Evolutionary conservation across 2,113 vertebrate species (phyloP).

Genomic region (Neolamprologus longior): DNA sequence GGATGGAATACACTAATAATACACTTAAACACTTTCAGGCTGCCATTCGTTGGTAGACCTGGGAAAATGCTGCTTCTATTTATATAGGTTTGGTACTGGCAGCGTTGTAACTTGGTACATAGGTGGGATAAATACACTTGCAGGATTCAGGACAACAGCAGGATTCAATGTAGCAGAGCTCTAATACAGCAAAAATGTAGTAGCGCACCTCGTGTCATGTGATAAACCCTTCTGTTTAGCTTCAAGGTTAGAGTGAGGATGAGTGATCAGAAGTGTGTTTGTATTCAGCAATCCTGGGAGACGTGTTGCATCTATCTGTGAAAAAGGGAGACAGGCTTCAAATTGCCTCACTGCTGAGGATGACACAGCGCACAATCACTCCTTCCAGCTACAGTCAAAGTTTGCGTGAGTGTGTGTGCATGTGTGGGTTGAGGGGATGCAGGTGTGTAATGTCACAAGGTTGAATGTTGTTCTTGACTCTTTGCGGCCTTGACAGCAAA

Average conservation of each 20-base stretch:
- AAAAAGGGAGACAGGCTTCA: conserved; percentile 37
- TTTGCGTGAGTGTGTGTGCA: background rate
- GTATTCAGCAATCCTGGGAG: conserved; percentile 34
- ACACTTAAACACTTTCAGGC: background rate
- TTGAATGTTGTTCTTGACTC: conserved; percentile 20
- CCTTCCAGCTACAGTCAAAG: conserved; percentile 22
- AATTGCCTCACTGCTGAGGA: conserved; percentile 28
- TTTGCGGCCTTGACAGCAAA: background rate
- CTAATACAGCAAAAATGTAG: background rate
- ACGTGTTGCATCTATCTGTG: conserved; percentile 27
- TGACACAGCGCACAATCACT: conserved; percentile 38
- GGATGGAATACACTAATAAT: background rate
- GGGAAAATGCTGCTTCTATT: background rate
- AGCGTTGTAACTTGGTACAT: background rate
- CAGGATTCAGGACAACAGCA: background rate
- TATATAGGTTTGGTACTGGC: background rate
- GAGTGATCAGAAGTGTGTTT: conserved; percentile 27
- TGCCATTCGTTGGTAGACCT: background rate
- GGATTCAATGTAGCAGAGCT: background rate
- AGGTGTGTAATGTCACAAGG: conserved; percentile 12
- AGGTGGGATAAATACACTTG: background rate
- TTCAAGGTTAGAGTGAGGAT: conserved; percentile 26
- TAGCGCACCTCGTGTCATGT: background rate
- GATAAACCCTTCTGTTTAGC: conserved; percentile 21
- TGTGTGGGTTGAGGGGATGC: background rate